Percentiles rank a stretch among this genome's conserved stretches.
Conservation (phyloP, 2,888 invertebrate genomes). For the Darwinula stevensoni region DNA sequence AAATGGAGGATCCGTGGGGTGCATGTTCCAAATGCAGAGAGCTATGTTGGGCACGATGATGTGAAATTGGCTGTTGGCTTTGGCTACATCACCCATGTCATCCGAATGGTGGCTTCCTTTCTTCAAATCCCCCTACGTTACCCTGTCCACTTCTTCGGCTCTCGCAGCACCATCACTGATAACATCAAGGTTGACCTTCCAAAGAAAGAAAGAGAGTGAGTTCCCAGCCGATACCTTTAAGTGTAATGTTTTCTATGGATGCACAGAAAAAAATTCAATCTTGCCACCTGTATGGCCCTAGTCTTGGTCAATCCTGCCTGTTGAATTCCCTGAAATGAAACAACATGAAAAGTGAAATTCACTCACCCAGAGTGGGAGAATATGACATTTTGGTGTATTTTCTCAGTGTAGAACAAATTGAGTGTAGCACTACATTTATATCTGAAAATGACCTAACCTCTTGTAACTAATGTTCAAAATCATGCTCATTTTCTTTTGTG, state of each 20-base stretch:
- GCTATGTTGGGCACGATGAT: constrained; percentile 29
- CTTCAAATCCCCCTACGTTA: constrained; percentile 62
- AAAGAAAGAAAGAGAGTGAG: constrained; percentile 25
- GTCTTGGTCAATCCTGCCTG: no score
- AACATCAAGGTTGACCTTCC: constrained; percentile 34
- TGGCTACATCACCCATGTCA: constrained; percentile 55
- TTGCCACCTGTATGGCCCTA: no score
- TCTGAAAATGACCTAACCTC: not conserved
- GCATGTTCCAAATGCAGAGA: constrained; percentile 35
- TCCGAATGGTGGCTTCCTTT: constrained; percentile 47
- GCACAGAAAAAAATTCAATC: no score
- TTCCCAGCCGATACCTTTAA: no score
- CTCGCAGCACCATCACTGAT: constrained; percentile 49
- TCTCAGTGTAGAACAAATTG: no score
- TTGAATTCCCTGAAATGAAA: no score
- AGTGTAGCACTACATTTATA: not conserved
- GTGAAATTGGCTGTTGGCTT: constrained; percentile 49
- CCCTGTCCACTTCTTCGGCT: constrained; percentile 45
- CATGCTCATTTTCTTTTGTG: not conserved
- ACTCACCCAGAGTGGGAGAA: no score
- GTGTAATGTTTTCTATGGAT: no score
- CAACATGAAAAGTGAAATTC: no score
- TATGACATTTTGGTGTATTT: no score
- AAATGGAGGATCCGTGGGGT: constrained; percentile 32
- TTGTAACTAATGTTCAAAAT: no score